These are phyloP conservation scores for Hypomesus transpacificus DNA, from an alignment of 2,113 vertebrate species.

Conservation along the genomic window DNA sequence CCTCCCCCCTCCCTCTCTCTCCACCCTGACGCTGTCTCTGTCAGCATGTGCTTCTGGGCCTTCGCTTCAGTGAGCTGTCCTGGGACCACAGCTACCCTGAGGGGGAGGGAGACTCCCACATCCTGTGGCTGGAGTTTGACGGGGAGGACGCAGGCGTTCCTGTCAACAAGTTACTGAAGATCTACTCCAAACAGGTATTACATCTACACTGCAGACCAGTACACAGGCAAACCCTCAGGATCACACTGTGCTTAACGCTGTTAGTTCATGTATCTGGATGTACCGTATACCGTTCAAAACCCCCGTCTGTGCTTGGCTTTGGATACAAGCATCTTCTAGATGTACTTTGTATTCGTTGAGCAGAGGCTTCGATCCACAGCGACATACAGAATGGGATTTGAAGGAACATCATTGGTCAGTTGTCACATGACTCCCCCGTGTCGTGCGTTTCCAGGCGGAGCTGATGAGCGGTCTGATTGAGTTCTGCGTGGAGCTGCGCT, in stretches of 20 bases:
- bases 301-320: too few species aligned
- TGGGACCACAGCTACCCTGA: conserved; percentile 88
- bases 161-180: conserved; percentile 86
- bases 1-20: not conserved
- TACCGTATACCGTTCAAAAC: too few species aligned
- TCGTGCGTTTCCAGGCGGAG: conserved; percentile 72
- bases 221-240: too few species aligned
- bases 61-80: conserved; percentile 80
- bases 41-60: conserved; percentile 77
- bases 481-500: conserved; percentile 85
- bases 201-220: not conserved
- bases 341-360: too few species aligned
- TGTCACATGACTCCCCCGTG: not conserved
- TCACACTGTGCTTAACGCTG: too few species aligned
- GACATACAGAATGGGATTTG: too few species aligned
- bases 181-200: conserved; percentile 88
- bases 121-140: conserved; percentile 91
- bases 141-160: conserved; percentile 81
- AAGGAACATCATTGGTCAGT: not conserved
- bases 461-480: conserved; percentile 91
- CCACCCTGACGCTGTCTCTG: not conserved
- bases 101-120: conserved; percentile 77
- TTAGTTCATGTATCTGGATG: too few species aligned
- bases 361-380: too few species aligned
- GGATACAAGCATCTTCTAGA: too few species aligned